Base-by-base conservation (phyloP, 2,113 vertebrate species). In the Thunnus thynnus region DNA sequence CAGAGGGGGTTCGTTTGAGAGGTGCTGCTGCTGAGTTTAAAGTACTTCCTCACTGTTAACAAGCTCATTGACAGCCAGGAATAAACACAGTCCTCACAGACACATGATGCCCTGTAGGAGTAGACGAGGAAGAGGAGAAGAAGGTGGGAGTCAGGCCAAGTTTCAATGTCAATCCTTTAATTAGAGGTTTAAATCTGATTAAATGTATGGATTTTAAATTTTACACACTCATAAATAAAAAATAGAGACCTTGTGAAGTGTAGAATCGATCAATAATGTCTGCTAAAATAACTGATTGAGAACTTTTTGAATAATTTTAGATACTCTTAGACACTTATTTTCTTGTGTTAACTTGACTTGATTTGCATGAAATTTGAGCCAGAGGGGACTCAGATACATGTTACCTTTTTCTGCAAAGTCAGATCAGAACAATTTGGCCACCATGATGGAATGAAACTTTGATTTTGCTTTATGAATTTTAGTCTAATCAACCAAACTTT, bases 11-110 rank as follows among this genome's bases (percentile, higher is more conserved):
- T 74, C 13, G 6, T 77, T 50, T 55, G 68, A 66, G 67, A 78
- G 50, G 74, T 41, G 54, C 69, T 66, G 30, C 71, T 62, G 72
- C 30, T 12, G 83, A 83, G 81, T 65, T 75, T 58, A 52, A 73
- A 82, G 74, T 54, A 64, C 76, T 72, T 74, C 54, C 54, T 82
- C 58, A 46, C 36, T 68, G 57, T 73, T 52, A 80, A 69, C 73
- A 69, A 83, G 72, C 73, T 72, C 64, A 41, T 81, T 56, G 79
- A 84, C 67, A 79, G 74, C 77, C 48, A 30, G 57, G 58, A 82
- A 80, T 64, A 80, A 30, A 70, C 51, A 64, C 41, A 1, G 12
- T 27, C 65, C 70, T 50, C 69, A 18, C 0, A 2, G 63, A 72
- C 18, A 55, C 48, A 6, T 5, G 72, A 86, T 16, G 69, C 36